Base-by-base conservation (phyloP, 2,888 invertebrate genomes). In the Ormyrus labotus region DNA sequence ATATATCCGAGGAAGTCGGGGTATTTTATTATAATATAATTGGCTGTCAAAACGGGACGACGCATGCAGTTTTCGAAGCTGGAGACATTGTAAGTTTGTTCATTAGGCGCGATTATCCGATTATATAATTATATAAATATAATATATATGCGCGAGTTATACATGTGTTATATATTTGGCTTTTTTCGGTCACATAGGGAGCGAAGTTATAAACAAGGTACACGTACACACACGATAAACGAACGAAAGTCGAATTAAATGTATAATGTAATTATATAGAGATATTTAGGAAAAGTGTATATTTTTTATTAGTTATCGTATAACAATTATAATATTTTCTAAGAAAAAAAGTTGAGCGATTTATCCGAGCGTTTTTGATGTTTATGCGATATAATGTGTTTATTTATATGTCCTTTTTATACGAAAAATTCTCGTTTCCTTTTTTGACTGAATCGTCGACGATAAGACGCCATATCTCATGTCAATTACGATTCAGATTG, bases 211-310 rank as follows among this genome's bases (percentile, higher is more conserved):
- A 34, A 34, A 68, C 77, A 47, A 51, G 8, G 55, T 48, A 78
- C 34, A 71, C 57, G 34, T 7, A 73, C n/a, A 51, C 13, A 81
- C 77, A 80, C 57, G 68, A 80, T 75, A 82, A 82, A 82, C 80
- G 70, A 82, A 82, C 80, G 82, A 82, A 82, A 82, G 82, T 82
- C 78, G 82, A 82, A 73, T 78, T 82, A 80, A 75, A 82, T 82
- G 60, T 81, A 82, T 65, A 34, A 78, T 82, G 75, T 78, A 82
- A 82, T 78, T 80, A 80, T 80, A 82, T 74, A 82, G 77, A 78
- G n/a, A 80, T 81, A 82, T 80, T 58, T 82, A 81, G 80, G 80
- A 34, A 75, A 82, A 81, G 69, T 82, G 82, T 82, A 82, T 82
- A 82, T 82, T 82, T 82, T 79, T 82, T 75, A 82, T 82, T 82